These are phyloP conservation scores for Acleris laterana DNA, from an alignment of 2,888 invertebrate species.

Conservation along the genomic window DNA sequence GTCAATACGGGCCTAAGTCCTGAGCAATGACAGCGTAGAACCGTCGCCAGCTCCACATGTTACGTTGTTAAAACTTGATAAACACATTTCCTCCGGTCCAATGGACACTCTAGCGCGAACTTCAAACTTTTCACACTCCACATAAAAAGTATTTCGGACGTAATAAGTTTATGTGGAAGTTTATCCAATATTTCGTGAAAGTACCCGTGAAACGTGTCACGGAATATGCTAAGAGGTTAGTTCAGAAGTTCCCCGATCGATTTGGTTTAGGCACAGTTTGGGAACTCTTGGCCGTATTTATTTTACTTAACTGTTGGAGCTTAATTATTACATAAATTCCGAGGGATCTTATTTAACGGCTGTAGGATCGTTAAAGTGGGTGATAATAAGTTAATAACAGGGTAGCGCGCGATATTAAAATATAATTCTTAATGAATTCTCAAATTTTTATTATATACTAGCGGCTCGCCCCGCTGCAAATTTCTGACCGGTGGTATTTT, in stretches of 20 bases:
- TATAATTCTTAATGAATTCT: too few species aligned
- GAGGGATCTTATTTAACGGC: too few species aligned
- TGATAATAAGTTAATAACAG: too few species aligned
- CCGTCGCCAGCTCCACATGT: not conserved
- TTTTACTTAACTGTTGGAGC: slow-evolving; percentile 4
- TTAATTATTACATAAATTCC: too few species aligned
- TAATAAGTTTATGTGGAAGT: slow-evolving; percentile 33
- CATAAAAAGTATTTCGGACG: slow-evolving; percentile 30
- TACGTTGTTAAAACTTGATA: slow-evolving; percentile 24
- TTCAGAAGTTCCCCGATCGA: slow-evolving; percentile 29
- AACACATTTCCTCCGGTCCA: slow-evolving; percentile 1
- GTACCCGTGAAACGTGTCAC: slow-evolving; percentile 25
- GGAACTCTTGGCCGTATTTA: slow-evolving; percentile 19
- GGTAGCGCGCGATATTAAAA: too few species aligned
- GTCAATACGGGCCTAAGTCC: too few species aligned
- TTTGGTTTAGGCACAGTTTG: slow-evolving; percentile 13
- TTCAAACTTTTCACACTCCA: slow-evolving; percentile 21
- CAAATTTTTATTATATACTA: too few species aligned
- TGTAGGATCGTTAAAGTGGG: too few species aligned
- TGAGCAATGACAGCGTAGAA: too few species aligned
- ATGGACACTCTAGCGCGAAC: slow-evolving; percentile 10
- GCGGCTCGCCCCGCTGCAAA: too few species aligned
- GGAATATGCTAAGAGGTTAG: slow-evolving; percentile 36
- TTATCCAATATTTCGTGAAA: slow-evolving; percentile 24
- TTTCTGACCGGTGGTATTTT: too few species aligned